phyloP scores from a whole-genome alignment of 2,113 vertebrate species.

The Chauna torquata region DNA sequence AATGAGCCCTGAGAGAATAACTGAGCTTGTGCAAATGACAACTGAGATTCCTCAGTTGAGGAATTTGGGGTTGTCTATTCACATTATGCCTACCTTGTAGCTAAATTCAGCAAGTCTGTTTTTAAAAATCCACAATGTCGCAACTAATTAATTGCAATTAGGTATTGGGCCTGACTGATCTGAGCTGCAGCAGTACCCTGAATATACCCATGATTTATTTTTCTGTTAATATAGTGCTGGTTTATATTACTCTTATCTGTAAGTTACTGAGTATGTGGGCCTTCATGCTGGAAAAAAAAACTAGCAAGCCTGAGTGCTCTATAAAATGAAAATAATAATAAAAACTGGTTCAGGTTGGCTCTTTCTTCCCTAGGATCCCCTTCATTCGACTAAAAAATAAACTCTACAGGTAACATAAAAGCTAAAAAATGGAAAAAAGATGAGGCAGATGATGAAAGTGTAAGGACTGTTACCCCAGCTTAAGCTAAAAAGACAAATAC shows the following conservation, averaged over 20 bases:
- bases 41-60: not conserved
- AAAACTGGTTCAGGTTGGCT: not conserved
- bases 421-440: not conserved
- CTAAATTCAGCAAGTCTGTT: not conserved
- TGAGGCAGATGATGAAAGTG: not conserved
- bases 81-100: not conserved
- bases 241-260: not conserved
- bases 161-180: not conserved
- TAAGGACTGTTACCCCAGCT: not conserved
- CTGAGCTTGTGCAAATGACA: not conserved
- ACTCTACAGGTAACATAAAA: not conserved
- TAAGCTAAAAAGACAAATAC: not conserved
- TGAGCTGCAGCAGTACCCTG: not conserved
- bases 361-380: not conserved
- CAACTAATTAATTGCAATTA: not conserved
- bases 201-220: not conserved
- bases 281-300: not conserved
- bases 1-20: not conserved
- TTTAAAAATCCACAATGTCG: not conserved
- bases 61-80: not conserved
- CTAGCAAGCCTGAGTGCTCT: not conserved
- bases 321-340: not conserved
- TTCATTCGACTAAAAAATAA: not conserved
- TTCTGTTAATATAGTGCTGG: not conserved
- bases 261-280: not conserved